phyloP scores from a whole-genome alignment of 2,888 invertebrate species.

The Amblyjoppa proteus region DNA sequence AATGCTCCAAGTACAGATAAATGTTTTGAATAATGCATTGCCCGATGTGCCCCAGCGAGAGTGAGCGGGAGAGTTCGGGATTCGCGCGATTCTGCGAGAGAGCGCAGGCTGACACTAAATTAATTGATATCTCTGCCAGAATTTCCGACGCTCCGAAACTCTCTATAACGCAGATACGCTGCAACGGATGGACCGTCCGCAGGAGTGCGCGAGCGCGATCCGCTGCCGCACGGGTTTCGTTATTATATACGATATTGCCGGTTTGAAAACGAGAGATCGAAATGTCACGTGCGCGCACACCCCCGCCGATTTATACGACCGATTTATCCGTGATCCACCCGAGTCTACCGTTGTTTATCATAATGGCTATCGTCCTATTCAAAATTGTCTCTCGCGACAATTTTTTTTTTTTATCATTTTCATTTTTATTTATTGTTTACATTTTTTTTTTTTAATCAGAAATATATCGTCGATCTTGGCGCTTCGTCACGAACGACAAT shows the following conservation, averaged over 20 bases:
- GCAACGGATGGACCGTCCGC: slow-evolving; percentile 44
- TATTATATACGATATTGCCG: slow-evolving; percentile 57
- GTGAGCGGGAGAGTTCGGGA: slow-evolving; percentile 1
- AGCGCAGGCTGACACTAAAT: slow-evolving; percentile 71
- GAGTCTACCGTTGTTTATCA: slow-evolving; percentile 33
- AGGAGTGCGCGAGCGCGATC: slow-evolving; percentile 14
- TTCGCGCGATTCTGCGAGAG: slow-evolving; percentile 27
- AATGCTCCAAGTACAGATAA: slow-evolving; percentile 69
- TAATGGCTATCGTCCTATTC: neutral
- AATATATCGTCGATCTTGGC: neutral
- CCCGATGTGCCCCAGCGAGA: slow-evolving; percentile 32
- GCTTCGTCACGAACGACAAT: neutral
- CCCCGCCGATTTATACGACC: slow-evolving; percentile 6
- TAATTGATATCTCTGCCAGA: slow-evolving; percentile 71
- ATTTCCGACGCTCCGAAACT: slow-evolving; percentile 65
- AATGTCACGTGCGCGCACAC: neutral
- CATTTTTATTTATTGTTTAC: neutral
- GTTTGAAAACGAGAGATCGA: slow-evolving; percentile 34
- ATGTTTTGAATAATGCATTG: slow-evolving; percentile 73
- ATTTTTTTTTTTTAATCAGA: neutral
- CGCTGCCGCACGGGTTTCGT: slow-evolving; percentile 35
- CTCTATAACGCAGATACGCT: slow-evolving; percentile 54
- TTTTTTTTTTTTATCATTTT: neutral
- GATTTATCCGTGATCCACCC: neutral
- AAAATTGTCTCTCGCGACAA: neutral